Evolutionary conservation across 2,797 vertebrate genomes (phyloP), one percentile per base, ranked within the genome.

Genomic region (Galaxias olidus): DNA sequence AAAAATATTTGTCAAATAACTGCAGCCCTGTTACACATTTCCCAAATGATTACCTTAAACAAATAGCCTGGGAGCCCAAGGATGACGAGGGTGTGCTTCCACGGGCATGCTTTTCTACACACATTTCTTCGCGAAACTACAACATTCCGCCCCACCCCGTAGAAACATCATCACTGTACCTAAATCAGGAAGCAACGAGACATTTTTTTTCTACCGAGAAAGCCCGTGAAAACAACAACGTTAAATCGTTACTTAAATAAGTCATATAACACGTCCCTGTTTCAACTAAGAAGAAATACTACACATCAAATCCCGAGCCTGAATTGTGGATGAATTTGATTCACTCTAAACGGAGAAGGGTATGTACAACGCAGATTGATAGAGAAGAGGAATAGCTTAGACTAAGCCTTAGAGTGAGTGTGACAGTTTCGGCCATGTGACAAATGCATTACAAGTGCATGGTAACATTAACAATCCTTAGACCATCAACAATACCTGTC

Each of bases 121-220:
- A 61, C 75, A 70, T 76, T 79, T 82, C 74, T 86, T 59, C 68
- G 70, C 80, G 71, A 69, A 79, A 54, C 72, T 44, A 65, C 85
- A 69, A 77, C 84, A 74, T 83, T 74, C 85, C 79, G 91, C 91
- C 85, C 91, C 91, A 88, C 91, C 91, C 89, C 84, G 55, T n/a
- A 65, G 81, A 81, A 87, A 78, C 84, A 86, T 30, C 61, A 46
- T 62, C 75, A 66, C 83, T 64, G 61, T 75, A 82, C 79, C 84
- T 80, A 81, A 89, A 92, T 84, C 91, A 92, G 91, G 91, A 93
- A 93, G 90, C 89, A 75, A 67, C 69, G 71, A 77, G 59, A 17
- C 43, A 64, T 65, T 68, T 84, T 72, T 75, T 68, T 69, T 52
- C 13, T 54, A 60, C 68, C 66, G 66, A 79, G 63, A 70, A 75